phyloP scores from a whole-genome alignment of 1,140 invertebrate genomes.

The Cydia amplana region DNA sequence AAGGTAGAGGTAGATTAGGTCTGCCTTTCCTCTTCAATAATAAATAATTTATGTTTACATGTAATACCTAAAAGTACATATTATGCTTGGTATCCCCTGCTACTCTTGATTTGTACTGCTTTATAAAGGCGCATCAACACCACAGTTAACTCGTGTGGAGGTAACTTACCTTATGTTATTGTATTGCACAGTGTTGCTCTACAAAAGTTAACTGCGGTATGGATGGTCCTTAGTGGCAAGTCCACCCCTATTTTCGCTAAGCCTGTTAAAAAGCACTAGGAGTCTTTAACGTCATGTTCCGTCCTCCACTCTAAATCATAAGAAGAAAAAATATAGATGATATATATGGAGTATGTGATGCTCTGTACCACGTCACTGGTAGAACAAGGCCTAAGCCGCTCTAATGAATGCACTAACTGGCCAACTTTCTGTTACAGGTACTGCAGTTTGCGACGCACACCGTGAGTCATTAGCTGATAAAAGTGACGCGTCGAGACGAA shows the following conservation, averaged over 20 bases:
- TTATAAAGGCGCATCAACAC: no score
- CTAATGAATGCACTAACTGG: conserved; percentile 43
- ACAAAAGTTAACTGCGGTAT: no score
- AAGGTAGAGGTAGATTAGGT: neutral
- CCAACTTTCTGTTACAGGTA: conserved; percentile 70
- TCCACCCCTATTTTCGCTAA: neutral
- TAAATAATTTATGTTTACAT: neutral
- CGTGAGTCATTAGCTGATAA: conserved; percentile 64
- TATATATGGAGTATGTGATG: conserved; percentile 21
- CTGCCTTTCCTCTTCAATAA: neutral
- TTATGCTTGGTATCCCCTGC: no score
- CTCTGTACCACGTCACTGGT: conserved; percentile 44
- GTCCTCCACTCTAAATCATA: neutral
- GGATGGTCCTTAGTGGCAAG: no score
- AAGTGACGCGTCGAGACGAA: conserved; percentile 57
- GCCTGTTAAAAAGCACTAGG: no score
- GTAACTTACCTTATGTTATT: no score
- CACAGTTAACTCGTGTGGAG: no score
- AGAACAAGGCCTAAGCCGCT: conserved; percentile 35
- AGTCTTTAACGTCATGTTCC: neutral
- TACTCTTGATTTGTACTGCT: no score
- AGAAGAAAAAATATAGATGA: neutral
- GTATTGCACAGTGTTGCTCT: no score
- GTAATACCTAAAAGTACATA: no score
- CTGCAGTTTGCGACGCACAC: conserved; percentile 66